Base-by-base conservation (phyloP, 2,888 invertebrate genomes). In the Campoplex capitator region DNA sequence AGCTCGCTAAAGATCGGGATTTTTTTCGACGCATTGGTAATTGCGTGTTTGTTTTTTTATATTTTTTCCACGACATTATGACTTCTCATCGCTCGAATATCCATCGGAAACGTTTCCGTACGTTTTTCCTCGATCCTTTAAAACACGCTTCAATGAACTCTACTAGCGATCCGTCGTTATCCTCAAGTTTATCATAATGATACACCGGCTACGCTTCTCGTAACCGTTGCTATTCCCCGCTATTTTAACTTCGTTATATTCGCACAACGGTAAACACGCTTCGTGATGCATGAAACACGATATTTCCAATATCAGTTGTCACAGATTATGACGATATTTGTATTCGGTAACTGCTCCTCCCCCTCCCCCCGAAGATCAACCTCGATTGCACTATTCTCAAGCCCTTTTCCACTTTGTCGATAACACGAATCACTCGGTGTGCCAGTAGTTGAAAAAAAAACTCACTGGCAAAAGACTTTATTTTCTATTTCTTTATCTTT, bases 251-350 rank as follows among this genome's bases (percentile, higher is more conserved):
- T 75, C 32, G 18, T 51, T 18, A 42, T 42, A 56, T 65, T 54
- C 90, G 90, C 90, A 91, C 90, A 91, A 90, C 91, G 90, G 91
- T 92, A 91, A 90, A 89, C 90, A 89, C 90, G 91, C 90, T 91
- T 90, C 87, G 87, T 68, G 80, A 54, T 85, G 68, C 88, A 68
- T 86, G 67, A 87, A 88, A 88, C 13, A 16, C 87, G 58, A 70
- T 80, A 81, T 89, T 90, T 88, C 82, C 73, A 85, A 85, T 84
- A 71, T 83, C 80, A 67, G 42, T 71, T 78, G 56, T 83, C 65
- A 58, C 62, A 75, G 84, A 83, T 83, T 85, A 83, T 81, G 78
- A 83, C 67, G 67, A 32, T 16, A 83, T 83, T 85, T 71, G 28
- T 51, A 68, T 75, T 67, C 35, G 74, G 58, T 38, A 38, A 32